A percentile compares a stretch with the other conserved stretches of the same genome.
Evolutionary conservation across 2,888 invertebrate genomes (phyloP).

Genomic region (Temnothorax rugatulus): DNA sequence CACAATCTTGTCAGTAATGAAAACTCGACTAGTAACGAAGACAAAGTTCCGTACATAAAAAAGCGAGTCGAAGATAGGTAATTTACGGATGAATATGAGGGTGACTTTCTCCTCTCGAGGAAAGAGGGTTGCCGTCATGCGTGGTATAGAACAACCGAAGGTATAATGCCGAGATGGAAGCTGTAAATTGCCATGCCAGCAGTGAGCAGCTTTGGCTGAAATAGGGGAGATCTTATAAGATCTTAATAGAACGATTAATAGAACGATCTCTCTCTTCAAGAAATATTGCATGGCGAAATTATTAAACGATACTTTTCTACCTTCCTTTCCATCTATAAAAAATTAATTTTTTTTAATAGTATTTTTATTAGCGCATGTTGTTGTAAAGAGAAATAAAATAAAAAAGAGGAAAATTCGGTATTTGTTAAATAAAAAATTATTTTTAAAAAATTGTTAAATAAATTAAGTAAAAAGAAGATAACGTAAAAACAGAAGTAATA

Average conservation of each 20-base stretch:
- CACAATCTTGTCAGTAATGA: not conserved
- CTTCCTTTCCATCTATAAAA: not conserved
- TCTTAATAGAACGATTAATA: too few relatives aligned
- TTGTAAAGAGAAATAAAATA: not conserved
- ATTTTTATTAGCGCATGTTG: not conserved
- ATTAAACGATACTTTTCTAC: not conserved
- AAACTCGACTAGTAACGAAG: not conserved
- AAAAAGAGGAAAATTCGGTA: not conserved
- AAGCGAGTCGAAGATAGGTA: slow-evolving; percentile 1
- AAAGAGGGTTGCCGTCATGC: slow-evolving; percentile 24
- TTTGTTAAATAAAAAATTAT: slow-evolving; percentile 2
- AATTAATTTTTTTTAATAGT: not conserved
- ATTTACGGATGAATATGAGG: not conserved
- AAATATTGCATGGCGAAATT: slow-evolving; percentile 17
- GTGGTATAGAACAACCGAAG: slow-evolving; percentile 18
- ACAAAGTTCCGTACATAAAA: not conserved
- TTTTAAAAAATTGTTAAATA: slow-evolving; percentile 10
- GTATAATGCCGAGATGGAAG: slow-evolving; percentile 37
- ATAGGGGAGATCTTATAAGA: not conserved
- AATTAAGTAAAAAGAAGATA: not conserved
- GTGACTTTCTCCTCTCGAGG: slow-evolving; percentile 39
- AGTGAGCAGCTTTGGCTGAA: slow-evolving; percentile 31
- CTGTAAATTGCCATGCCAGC: slow-evolving; percentile 56
- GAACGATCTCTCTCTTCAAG: not conserved
- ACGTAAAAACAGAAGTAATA: not conserved